Evolutionary conservation across 2,113 vertebrate genomes (phyloP).

Genomic region (Halcyon senegalensis): DNA sequence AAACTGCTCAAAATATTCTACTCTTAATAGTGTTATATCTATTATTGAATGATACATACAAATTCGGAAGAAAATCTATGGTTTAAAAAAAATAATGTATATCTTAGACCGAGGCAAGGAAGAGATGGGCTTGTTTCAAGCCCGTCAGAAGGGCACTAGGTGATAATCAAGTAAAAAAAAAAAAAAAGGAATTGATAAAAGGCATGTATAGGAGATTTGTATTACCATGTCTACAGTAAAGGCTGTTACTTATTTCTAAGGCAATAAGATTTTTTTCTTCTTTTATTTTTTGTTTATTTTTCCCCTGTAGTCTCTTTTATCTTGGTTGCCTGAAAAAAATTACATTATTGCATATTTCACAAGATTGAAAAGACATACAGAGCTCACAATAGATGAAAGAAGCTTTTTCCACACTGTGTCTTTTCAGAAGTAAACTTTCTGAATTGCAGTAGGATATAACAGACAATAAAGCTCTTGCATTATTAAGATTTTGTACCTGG

Average conservation of each 20-base stretch:
- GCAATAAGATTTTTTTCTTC: background rate
- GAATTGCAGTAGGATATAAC: background rate
- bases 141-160: background rate
- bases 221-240: background rate
- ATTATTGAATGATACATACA: background rate
- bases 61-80: background rate
- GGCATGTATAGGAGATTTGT: background rate
- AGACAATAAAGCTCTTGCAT: background rate
- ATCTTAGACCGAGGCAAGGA: background rate
- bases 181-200: background rate
- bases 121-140: background rate
- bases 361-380: background rate
- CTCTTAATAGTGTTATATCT: background rate
- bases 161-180: background rate
- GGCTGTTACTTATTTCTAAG: background rate
- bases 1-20: background rate
- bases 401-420: background rate
- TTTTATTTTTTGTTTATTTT: background rate
- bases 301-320: background rate
- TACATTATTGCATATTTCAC: background rate
- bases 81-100: background rate
- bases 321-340: background rate
- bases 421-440: background rate
- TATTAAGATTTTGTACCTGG: background rate
- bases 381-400: background rate